Percentiles rank a stretch among this genome's conserved stretches.
Evolutionary conservation across 2,888 invertebrate species (phyloP).

Genomic region (Tubiluchus corallicola): DNA sequence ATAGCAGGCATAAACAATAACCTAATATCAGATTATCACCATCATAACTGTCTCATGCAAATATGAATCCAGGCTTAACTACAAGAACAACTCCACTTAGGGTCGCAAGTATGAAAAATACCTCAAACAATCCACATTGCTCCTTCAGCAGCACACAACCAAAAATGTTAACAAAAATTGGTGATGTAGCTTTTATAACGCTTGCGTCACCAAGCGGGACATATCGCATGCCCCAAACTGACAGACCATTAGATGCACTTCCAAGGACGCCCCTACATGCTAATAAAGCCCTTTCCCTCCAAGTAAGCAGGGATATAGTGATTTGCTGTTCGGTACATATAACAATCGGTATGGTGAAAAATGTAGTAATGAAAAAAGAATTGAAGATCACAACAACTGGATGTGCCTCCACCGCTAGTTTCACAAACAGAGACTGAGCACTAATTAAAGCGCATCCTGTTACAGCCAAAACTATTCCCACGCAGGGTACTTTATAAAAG

Average conservation of each 20-base stretch:
- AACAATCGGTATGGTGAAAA: no score
- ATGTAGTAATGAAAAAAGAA: no score
- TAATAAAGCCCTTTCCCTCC: no score
- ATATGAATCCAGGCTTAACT: slow-evolving; percentile 63
- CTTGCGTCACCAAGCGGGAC: slow-evolving; percentile 82
- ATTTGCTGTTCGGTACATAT: no score
- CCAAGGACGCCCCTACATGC: no score
- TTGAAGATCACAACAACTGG: no score
- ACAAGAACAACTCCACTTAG: slow-evolving; percentile 68
- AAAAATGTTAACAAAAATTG: slow-evolving; percentile 66
- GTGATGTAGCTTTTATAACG: slow-evolving; percentile 74
- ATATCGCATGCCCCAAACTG: no score
- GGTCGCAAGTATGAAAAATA: slow-evolving; percentile 60
- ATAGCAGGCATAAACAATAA: slow-evolving; percentile 64
- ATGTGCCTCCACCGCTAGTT: no score
- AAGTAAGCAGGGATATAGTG: no score
- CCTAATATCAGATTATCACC: slow-evolving; percentile 34
- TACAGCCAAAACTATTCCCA: slow-evolving; percentile 65
- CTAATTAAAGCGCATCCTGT: no score
- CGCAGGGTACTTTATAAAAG: slow-evolving; percentile 62
- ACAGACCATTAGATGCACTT: no score
- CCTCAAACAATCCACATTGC: slow-evolving; percentile 66
- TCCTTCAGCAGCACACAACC: slow-evolving; percentile 51
- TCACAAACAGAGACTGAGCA: no score
- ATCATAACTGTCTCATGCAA: slow-evolving; percentile 26